Conservation (phyloP, 2,797 vertebrate species). For the Chiloscyllium punctatum region DNA sequence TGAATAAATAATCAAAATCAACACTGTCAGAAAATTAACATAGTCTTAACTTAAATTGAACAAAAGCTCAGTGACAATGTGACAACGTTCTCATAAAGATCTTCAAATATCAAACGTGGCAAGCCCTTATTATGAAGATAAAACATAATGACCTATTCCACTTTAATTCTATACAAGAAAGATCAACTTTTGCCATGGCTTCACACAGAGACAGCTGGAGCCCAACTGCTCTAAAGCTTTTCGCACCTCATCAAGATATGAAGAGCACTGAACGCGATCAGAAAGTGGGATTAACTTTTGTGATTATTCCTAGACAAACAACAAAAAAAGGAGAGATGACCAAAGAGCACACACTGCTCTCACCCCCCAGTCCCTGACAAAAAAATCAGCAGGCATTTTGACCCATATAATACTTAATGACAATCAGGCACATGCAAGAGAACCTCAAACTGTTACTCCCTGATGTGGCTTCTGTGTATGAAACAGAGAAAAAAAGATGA, state of each 20-base stretch:
- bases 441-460: constrained; percentile 49
- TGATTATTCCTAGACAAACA: constrained; percentile 42
- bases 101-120: neutral
- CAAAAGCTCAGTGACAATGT: no score
- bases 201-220: constrained; percentile 20
- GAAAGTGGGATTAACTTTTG: constrained; percentile 40
- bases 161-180: neutral
- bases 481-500: constrained; percentile 42
- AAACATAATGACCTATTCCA: constrained; percentile 21
- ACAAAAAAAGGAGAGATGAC: constrained; percentile 42
- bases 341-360: constrained; percentile 43
- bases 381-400: constrained; percentile 49
- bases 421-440: constrained; percentile 49
- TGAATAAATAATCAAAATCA: neutral
- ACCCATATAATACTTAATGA: constrained; percentile 49
- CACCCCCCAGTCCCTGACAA: constrained; percentile 39
- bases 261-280: constrained; percentile 29
- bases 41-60: neutral
- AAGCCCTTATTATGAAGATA: neutral
- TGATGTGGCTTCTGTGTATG: constrained; percentile 40
- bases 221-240: constrained; percentile 18
- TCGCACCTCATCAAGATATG: constrained; percentile 29
- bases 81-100: neutral
- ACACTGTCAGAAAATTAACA: neutral
- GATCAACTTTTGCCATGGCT: constrained; percentile 33